These are phyloP conservation scores for Hydrolagus affinis DNA, from an alignment of 2,113 vertebrate genomes.

Conservation along the genomic window DNA sequence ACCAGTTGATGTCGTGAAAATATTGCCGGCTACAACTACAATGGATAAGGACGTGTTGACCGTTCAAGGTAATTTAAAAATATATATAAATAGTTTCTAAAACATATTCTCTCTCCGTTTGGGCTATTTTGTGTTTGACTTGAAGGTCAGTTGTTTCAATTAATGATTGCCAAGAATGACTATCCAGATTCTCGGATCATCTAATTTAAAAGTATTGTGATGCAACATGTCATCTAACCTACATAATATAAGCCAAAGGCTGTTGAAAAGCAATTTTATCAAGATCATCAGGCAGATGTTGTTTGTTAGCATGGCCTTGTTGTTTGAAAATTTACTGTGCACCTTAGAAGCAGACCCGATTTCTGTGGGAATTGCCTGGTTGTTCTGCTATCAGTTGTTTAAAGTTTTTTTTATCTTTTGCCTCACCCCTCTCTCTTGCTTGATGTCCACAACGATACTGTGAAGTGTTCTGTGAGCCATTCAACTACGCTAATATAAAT, in stretches of 20 bases:
- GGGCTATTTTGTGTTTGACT: background rate
- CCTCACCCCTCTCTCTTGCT: too few relatives aligned
- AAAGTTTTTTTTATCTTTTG: too few relatives aligned
- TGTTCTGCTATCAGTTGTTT: background rate
- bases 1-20: slow-evolving; percentile 42
- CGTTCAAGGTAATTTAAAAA: slow-evolving; percentile 60
- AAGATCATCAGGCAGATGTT: background rate
- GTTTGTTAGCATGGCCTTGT: background rate
- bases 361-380: background rate
- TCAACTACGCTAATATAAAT: too few relatives aligned
- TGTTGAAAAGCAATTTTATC: background rate
- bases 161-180: background rate
- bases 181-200: background rate
- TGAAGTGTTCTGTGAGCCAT: too few relatives aligned
- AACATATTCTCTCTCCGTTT: background rate
- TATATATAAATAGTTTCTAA: slow-evolving; percentile 5
- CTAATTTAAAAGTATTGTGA: background rate
- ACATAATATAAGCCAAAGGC: background rate
- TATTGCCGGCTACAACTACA: slow-evolving; percentile 64
- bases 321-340: background rate
- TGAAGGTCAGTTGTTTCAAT: background rate
- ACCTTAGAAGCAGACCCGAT: background rate
- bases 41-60: slow-evolving; percentile 61
- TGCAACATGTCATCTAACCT: background rate
- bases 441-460: too few relatives aligned